These are phyloP conservation scores for Agrilus biguttatus DNA, from an alignment of 2,888 invertebrate genomes.

Conservation along the genomic window DNA sequence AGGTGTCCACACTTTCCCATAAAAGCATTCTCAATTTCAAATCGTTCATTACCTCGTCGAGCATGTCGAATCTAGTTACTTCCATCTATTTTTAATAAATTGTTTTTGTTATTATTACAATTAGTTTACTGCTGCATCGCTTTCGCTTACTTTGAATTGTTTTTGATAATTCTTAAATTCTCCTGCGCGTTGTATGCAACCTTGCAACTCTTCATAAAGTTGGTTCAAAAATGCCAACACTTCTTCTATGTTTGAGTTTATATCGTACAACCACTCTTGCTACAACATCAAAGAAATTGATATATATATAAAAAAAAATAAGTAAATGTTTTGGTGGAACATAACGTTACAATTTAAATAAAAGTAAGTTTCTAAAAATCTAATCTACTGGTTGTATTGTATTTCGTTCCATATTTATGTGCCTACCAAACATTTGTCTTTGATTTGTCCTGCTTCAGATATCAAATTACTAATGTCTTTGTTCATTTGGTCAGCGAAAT, in stretches of 20 bases:
- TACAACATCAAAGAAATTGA: conserved; percentile 23
- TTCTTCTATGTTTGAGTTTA: conserved; percentile 51
- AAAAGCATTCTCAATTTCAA: conserved; percentile 65
- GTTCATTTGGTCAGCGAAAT: conserved; percentile 59
- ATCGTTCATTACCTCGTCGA: conserved; percentile 67
- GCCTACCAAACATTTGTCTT: conserved; percentile 54
- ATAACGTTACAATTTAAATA: no score
- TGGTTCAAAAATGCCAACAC: conserved; percentile 49
- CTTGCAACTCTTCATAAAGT: conserved; percentile 45
- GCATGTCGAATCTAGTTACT: conserved; percentile 63
- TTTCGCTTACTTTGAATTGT: conserved; percentile 65
- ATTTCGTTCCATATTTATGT: no score
- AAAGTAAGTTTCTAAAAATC: no score
- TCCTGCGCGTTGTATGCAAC: conserved; percentile 51
- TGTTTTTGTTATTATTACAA: conserved; percentile 1
- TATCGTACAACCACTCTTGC: conserved; percentile 63
- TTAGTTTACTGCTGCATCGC: no score
- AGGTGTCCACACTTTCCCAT: conserved; percentile 65
- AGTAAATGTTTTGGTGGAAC: no score
- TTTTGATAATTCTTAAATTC: conserved; percentile 72
- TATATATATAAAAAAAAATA: no score
- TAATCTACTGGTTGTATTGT: no score
- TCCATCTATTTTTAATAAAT: conserved; percentile 47
- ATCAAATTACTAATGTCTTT: conserved; percentile 64
- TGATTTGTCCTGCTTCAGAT: conserved; percentile 56